These are phyloP conservation scores for Caenorhabditis briggsae DNA, from an alignment of 1,140 invertebrate genomes.

Conservation along the genomic window DNA sequence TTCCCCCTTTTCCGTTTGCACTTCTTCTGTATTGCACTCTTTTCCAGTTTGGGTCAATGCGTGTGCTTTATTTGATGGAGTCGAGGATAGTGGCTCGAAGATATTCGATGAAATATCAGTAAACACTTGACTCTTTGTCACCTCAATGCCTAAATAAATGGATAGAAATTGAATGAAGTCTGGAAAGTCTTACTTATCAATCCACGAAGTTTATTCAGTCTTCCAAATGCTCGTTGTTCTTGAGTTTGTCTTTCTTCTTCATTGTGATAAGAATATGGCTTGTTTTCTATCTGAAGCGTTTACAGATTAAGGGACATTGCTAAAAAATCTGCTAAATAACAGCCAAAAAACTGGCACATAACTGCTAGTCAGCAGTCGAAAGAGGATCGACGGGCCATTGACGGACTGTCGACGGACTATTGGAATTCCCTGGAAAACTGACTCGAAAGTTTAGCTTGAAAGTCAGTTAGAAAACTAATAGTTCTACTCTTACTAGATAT, in stretches of 20 bases:
- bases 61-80: conserved; percentile 18
- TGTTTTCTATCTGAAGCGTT: conserved; percentile 2
- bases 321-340: too few species aligned
- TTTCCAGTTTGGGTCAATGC: conserved; percentile 15
- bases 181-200: conserved; percentile 1
- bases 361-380: too few species aligned
- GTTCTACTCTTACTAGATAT: too few species aligned
- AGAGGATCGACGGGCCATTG: too few species aligned
- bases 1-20: conserved; percentile 21
- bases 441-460: too few species aligned
- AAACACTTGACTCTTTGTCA: conserved; percentile 18
- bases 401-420: too few species aligned
- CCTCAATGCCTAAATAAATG: conserved; percentile 4
- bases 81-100: not conserved
- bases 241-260: conserved; percentile 11
- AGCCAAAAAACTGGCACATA: too few species aligned
- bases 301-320: too few species aligned
- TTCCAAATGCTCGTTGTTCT: conserved; percentile 40
- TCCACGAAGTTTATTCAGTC: conserved; percentile 8
- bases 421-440: too few species aligned
- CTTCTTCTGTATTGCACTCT: conserved; percentile 25
- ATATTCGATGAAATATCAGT: conserved; percentile 43
- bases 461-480: too few species aligned
- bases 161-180: not conserved
- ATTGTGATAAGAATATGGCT: conserved; percentile 4